Base-by-base conservation (phyloP, 2,113 vertebrate genomes). In the Podiceps cristatus region DNA sequence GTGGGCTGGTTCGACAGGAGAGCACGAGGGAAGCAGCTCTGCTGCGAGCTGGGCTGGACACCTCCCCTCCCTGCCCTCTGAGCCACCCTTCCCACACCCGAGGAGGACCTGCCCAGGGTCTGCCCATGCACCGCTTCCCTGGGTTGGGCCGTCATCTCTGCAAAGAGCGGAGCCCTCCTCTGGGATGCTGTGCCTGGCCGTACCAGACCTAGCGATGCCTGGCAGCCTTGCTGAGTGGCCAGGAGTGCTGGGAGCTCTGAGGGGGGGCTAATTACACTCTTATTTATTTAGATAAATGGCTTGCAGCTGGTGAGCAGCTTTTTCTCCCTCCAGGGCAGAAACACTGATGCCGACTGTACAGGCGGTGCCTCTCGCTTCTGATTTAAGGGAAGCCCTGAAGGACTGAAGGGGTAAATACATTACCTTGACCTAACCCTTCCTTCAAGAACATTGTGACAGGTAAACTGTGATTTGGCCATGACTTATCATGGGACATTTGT, bases 71-170 rank as follows among this genome's bases (percentile, higher is more conserved):
- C 55, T 7, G 7, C 35, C 47, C 50, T 7, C 47, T 64, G 55
- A 67, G 33, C 27, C 2, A 2, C 12, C 33, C 5, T 28, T 79
- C 40, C 73, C 28, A 18, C 6, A 9, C 13, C 24, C 0, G 0
- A 72, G 42, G 23, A 85, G 40, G 45, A 18, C 6, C 42, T 73
- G 13, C 22, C 33, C 6, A 3, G 14, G 13, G 11, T 92, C 60
- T 86, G 49, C 17, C 13, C 33, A 9, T 1, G 3, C 0, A 0
- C 16, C 4, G 0, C 27, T 87, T 58, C 28, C 15, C 37, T 18
- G 7, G 14, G 19, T 50, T 60, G 23, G 58, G 13, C 47, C 13
- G 14, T 62, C 7, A 6, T 29, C 14, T 63, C 67, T 92, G 13
- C 11, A 7, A 66, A 56, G 23, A 60, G 42, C 0, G 19, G 35